A percentile compares a stretch with the other conserved stretches of the same genome.
Evolutionary conservation across 2,888 invertebrate species (phyloP).

Genomic region (Marronus borbonicus): DNA sequence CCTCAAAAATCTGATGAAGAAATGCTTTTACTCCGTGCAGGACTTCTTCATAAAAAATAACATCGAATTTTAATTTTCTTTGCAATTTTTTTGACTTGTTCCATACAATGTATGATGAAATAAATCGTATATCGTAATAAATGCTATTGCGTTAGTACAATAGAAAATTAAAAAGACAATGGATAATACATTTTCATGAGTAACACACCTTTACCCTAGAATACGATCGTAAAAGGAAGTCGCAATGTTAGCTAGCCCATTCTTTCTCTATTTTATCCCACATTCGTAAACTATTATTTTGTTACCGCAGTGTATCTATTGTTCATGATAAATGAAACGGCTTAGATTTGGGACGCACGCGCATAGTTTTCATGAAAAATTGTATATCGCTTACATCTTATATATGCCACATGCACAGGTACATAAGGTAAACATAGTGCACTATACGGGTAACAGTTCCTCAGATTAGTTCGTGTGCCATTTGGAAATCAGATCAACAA

Average conservation of each 20-base stretch:
- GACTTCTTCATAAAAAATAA: no score
- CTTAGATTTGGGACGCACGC: background rate
- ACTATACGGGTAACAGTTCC: slow-evolving; percentile 1
- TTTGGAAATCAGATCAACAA: slow-evolving; percentile 31
- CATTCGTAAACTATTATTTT: background rate
- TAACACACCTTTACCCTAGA: background rate
- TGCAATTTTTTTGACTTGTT: no score
- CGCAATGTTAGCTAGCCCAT: background rate
- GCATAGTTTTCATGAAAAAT: background rate
- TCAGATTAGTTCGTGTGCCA: background rate
- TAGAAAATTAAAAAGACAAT: background rate
- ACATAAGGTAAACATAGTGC: background rate
- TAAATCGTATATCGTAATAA: no score
- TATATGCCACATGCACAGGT: background rate
- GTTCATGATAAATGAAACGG: slow-evolving; percentile 4
- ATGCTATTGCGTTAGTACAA: no score
- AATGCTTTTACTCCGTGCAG: no score
- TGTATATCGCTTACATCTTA: background rate
- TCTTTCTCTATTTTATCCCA: slow-evolving; percentile 5
- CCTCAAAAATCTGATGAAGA: no score
- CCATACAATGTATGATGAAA: no score
- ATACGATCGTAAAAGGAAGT: background rate
- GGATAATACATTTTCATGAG: slow-evolving; percentile 1
- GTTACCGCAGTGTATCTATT: slow-evolving; percentile 7
- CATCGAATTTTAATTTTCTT: no score